Evolutionary conservation across 2,888 invertebrate species (phyloP), one percentile per base, ranked within the genome.

Genomic region (Eristalis intricaria): DNA sequence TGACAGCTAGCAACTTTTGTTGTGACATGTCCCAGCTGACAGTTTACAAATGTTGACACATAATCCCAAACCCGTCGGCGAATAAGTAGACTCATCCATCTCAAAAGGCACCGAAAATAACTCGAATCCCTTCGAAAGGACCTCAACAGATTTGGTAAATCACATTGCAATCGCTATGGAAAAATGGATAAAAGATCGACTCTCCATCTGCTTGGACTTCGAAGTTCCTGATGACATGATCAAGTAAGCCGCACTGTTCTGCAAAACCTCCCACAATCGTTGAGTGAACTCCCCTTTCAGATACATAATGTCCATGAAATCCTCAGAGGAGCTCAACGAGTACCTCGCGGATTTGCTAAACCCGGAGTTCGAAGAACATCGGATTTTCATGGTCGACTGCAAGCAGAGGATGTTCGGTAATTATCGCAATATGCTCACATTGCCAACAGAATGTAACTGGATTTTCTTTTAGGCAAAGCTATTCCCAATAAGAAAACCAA

Each of bases 301-400:
- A 43, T 96, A 96, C 89, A 95, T 98, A 43, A 91, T 95, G 82
- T 94, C 95, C 19, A 96, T 98, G 89, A 94, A 96, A 90, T 95
- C 95, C 90, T 95, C 95, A 76, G 93, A 94, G 81, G 97, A 97
- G 90, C 94, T 97, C 66, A 96, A 96, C 89, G 96, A 97, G 82
- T 97, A 97, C 90, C 95, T 97, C 93, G 95, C 94, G 89, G 96
- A 96, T 68, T 93, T 98, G 65, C 91, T 98, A 0, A 95, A 97
- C 92, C 94, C 94, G 86, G 95, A 94, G 71, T 95, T 95, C 89
- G 93, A 94, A 4, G 94, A 95, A 78, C 97, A 97, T 91, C 94
- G 94, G 80, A 93, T 94, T 66, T 97, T 97, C 91, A 94, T 96
- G 65, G 90, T 93, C 7, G 95, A 96, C 88, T 92, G 96, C 26